Base-by-base conservation (phyloP, 2,888 invertebrate genomes). In the Schizotus pectinicornis region DNA sequence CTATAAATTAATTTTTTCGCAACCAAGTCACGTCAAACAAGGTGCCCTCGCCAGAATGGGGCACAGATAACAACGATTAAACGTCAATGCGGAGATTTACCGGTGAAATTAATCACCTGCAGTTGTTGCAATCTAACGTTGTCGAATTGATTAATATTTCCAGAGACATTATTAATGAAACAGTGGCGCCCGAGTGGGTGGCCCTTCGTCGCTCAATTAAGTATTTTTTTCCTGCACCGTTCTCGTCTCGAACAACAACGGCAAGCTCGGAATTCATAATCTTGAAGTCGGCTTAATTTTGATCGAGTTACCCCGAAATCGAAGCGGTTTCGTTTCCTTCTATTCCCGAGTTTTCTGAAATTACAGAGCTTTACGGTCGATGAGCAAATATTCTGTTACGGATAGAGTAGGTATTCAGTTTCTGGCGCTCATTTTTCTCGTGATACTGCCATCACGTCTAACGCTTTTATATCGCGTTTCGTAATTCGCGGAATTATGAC, bases 321-420 rank as follows among this genome's bases (percentile, higher is more conserved):
- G 30, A 45, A 53, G 37, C 46, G 33, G 54, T 11, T 11, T 41
- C 35, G 41, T 54, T 47, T 54, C 46, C 22, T 22, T 22, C 3
- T 22, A 22, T 22, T 22, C 22, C 22, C 38, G 39, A 45, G 22
- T 53, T 53, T 53, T 55, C 50, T 59, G 53, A 56, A 59, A 59
- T 64, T 64, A 61, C 64, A 52, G 59, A 42, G 50, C 55, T 59
- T 61, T 64, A 64, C 57, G 49, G 61, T 56, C 43, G 55, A 38
- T 45, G 43, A 58, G 56, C 61, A 59, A 52, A 61, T 59, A 64
- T 64, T 64, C 55, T 54, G 62, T 64, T 64, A 60, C 64, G 47
- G 5, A 5, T 22, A 22, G n/a, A n/a, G n/a, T n/a, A 36, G 61
- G 58, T 61, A 64, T 64, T 64, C 55, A 60, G 64, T 64, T 64